phyloP scores from a whole-genome alignment of 2,888 invertebrate genomes.

The Eupithecia dodoneata region DNA sequence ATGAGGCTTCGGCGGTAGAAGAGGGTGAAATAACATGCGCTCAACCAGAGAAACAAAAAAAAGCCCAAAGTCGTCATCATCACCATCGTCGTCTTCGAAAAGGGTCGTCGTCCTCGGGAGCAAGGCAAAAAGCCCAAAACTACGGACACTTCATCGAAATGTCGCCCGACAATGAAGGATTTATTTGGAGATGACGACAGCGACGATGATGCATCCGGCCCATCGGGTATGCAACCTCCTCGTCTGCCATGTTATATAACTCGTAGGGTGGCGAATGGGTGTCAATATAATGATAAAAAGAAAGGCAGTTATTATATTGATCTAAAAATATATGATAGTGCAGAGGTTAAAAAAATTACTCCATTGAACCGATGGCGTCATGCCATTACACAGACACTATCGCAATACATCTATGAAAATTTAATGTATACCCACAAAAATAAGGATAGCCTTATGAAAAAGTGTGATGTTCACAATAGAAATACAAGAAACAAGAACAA shows the following conservation, averaged over 20 bases:
- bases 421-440: too few relatives aligned
- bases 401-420: too few relatives aligned
- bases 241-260: not conserved
- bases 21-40: too few relatives aligned
- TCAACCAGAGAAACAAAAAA: too few relatives aligned
- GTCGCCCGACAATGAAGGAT: not conserved
- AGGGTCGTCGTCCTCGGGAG: not conserved
- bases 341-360: slow-evolving; percentile 18
- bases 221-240: not conserved
- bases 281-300: not conserved
- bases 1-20: too few relatives aligned
- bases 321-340: not conserved
- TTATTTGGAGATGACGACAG: not conserved
- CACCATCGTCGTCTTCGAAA: not conserved
- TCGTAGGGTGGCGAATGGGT: not conserved
- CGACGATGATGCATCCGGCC: not conserved
- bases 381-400: too few relatives aligned
- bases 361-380: slow-evolving; percentile 21
- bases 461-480: too few relatives aligned
- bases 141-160: not conserved
- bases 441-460: too few relatives aligned
- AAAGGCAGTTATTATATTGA: slow-evolving; percentile 1
- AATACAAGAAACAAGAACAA: too few relatives aligned
- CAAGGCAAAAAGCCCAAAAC: not conserved
- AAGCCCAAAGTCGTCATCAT: not conserved